Evolutionary conservation across 2,797 vertebrate genomes (phyloP).

Genomic region (Buphagus erythrorhynchus): DNA sequence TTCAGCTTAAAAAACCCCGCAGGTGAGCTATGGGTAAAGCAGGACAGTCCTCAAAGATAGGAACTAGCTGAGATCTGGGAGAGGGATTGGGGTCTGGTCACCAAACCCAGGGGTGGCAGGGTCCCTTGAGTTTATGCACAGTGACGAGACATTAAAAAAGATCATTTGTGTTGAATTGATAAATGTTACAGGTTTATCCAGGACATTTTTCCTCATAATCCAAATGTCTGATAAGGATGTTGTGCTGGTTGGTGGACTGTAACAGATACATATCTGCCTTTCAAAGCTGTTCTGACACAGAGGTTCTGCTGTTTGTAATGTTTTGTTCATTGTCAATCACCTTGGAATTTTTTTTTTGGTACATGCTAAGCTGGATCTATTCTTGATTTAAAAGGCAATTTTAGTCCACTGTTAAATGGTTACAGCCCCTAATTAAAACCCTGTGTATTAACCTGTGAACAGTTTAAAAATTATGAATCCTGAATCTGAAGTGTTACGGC

Average conservation of each 20-base stretch:
- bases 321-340: conserved; percentile 13
- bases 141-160: neutral
- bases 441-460: neutral
- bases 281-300: neutral
- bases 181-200: conserved; percentile 8
- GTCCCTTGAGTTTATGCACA: neutral
- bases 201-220: neutral
- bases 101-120: neutral
- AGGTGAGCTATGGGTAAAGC: neutral
- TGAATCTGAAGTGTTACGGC: neutral
- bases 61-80: neutral
- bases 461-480: neutral
- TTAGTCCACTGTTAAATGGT: neutral
- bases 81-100: neutral
- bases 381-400: conserved; percentile 46
- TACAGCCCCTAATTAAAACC: neutral
- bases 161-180: neutral
- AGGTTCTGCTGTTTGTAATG: conserved; percentile 8
- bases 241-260: conserved; percentile 6
- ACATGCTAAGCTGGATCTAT: conserved; percentile 10
- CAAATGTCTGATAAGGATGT: neutral
- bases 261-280: neutral
- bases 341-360: neutral
- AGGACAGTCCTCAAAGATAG: neutral
- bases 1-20: neutral